These are phyloP conservation scores for Acleris sparsana DNA, from an alignment of 2,888 invertebrate genomes.

Conservation along the genomic window DNA sequence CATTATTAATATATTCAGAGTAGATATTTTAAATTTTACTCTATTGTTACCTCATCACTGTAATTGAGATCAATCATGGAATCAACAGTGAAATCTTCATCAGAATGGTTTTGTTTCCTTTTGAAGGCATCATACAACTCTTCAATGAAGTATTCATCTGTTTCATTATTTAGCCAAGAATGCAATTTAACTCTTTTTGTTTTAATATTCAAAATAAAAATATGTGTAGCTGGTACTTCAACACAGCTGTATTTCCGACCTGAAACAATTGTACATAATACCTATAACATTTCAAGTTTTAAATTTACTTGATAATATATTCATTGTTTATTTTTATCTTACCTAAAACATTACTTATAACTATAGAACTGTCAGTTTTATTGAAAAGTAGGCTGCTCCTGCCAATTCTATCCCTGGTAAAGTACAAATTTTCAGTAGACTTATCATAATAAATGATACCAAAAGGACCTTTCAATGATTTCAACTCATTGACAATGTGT, in stretches of 20 bases:
- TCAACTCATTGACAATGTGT: conserved; percentile 76
- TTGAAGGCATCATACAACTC: conserved; percentile 60
- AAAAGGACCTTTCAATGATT: conserved; percentile 90
- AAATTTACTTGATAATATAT: conserved; percentile 25
- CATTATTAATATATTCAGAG: background rate
- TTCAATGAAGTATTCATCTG: conserved; percentile 51
- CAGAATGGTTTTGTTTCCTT: conserved; percentile 61
- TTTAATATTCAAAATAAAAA: conserved; percentile 79
- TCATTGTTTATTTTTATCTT: conserved; percentile 39
- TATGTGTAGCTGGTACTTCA: conserved; percentile 86
- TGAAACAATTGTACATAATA: conserved; percentile 43
- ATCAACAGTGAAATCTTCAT: conserved; percentile 61
- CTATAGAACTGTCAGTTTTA: conserved; percentile 60
- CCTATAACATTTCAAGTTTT: conserved; percentile 4
- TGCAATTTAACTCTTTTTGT: conserved; percentile 54
- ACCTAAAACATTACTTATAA: conserved; percentile 83
- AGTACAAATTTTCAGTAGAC: conserved; percentile 85
- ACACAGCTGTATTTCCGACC: conserved; percentile 73
- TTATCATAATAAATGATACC: conserved; percentile 90
- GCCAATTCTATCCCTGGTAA: conserved; percentile 93
- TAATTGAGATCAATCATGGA: conserved; percentile 45
- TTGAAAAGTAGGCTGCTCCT: conserved; percentile 91
- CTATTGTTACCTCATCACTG: conserved; percentile 50
- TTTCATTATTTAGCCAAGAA: conserved; percentile 56
- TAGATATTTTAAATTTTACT: too few relatives aligned